A percentile compares a stretch with the other conserved stretches of the same genome.
phyloP scores from a whole-genome alignment of 1,140 invertebrate species.

The Mercenaria mercenaria region DNA sequence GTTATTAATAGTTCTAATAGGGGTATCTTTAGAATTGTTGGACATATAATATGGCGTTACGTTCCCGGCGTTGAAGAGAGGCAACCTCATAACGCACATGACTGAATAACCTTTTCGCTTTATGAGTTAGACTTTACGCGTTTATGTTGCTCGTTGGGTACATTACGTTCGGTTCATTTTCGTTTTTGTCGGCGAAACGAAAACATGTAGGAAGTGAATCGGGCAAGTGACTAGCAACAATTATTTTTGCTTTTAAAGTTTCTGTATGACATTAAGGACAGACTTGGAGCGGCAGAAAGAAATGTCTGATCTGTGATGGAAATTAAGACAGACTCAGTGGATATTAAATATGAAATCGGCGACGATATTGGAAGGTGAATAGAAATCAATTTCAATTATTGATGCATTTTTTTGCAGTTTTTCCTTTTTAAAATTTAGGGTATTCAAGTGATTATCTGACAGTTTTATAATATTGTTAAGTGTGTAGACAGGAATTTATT shows the following conservation, averaged over 20 bases:
- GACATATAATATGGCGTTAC: no score
- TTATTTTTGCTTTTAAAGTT: not conserved
- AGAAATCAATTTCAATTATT: not conserved
- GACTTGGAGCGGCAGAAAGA: not conserved
- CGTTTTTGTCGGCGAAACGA: not conserved
- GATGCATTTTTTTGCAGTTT: not conserved
- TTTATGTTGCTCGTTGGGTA: not conserved
- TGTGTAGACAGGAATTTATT: no score
- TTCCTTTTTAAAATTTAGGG: no score
- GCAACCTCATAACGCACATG: no score
- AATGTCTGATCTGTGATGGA: slow-evolving; percentile 49
- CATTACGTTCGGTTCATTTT: not conserved
- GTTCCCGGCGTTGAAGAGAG: no score
- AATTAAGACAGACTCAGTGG: slow-evolving; percentile 53
- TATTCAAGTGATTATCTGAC: no score
- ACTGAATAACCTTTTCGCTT: no score
- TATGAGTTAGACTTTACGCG: no score
- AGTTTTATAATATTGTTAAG: no score
- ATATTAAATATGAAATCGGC: slow-evolving; percentile 60
- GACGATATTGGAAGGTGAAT: slow-evolving; percentile 59
- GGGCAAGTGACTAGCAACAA: not conserved
- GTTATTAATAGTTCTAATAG: no score
- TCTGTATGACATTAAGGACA: not conserved
- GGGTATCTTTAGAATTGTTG: no score
- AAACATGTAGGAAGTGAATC: slow-evolving; percentile 8